These are phyloP conservation scores for Mesitornis unicolor DNA, from an alignment of 2,113 vertebrate species.

Conservation along the genomic window DNA sequence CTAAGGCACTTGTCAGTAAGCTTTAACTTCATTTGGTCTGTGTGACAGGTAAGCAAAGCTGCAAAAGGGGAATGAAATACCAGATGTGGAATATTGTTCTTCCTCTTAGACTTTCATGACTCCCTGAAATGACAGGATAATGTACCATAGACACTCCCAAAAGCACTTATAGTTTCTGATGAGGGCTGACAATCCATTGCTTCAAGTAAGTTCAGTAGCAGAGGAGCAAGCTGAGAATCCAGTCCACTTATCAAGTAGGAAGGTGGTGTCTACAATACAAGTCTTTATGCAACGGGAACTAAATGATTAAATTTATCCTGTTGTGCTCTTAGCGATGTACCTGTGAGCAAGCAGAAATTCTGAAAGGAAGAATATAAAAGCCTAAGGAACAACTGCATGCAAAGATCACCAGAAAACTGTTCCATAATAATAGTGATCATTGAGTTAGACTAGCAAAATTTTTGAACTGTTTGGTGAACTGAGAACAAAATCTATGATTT, in stretches of 20 bases:
- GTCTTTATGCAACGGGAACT: neutral
- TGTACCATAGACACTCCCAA: neutral
- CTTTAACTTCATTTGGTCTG: neutral
- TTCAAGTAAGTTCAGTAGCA: neutral
- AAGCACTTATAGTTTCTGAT: neutral
- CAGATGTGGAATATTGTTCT: neutral
- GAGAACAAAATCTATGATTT: neutral
- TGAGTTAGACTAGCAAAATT: neutral
- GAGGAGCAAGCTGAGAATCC: neutral
- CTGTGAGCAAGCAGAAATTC: neutral
- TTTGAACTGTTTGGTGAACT: neutral
- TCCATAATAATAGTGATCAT: neutral
- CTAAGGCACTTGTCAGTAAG: neutral
- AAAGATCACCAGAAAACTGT: neutral
- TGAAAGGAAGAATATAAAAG: neutral
- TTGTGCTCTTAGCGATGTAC: neutral
- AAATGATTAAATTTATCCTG: neutral
- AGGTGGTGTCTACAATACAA: fast-evolving
- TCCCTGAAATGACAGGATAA: neutral
- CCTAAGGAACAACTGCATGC: neutral
- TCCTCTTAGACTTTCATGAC: neutral
- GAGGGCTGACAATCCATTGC: neutral
- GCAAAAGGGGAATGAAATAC: neutral
- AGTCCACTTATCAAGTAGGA: neutral
- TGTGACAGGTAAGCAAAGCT: neutral